Evolutionary conservation across 2,113 vertebrate genomes (phyloP).

Genomic region (Rattus rattus): DNA sequence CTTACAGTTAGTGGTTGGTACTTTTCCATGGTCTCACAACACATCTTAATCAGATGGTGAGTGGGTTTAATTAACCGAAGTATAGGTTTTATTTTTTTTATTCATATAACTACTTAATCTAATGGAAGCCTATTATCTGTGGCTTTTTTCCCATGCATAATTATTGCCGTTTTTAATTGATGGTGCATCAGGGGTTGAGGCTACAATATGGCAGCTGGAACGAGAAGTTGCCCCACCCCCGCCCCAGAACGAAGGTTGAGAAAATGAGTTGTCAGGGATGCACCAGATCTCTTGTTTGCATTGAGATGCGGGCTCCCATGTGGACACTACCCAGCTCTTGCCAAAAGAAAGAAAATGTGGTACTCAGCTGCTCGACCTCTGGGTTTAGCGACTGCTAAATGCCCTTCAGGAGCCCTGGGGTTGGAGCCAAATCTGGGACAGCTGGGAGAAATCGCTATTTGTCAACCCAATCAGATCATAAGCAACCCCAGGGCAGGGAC

Average conservation of each 20-base stretch:
- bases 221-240: constrained; percentile 43
- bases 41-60: constrained; percentile 89
- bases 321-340: constrained; percentile 44
- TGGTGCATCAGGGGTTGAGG: constrained; percentile 84
- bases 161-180: constrained; percentile 88
- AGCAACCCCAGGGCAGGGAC: constrained; percentile 61
- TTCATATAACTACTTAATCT: constrained; percentile 89
- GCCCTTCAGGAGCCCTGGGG: constrained; percentile 75
- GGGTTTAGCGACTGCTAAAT: constrained; percentile 52
- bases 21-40: constrained; percentile 84
- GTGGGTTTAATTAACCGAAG: constrained; percentile 89
- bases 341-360: constrained; percentile 63
- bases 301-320: constrained; percentile 41
- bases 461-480: constrained; percentile 67
- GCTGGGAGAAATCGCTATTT: constrained; percentile 67
- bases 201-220: constrained; percentile 84
- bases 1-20: constrained; percentile 83
- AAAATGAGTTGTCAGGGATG: neutral
- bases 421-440: constrained; percentile 73
- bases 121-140: constrained; percentile 88
- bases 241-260: constrained; percentile 67
- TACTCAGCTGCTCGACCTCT: constrained; percentile 71
- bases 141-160: constrained; percentile 86
- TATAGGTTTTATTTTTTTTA: constrained; percentile 88
- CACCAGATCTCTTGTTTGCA: constrained; percentile 12